Percentiles rank a stretch among this genome's conserved stretches.
Conservation (phyloP, 1,140 invertebrate species). For the Drosophila obscura region DNA sequence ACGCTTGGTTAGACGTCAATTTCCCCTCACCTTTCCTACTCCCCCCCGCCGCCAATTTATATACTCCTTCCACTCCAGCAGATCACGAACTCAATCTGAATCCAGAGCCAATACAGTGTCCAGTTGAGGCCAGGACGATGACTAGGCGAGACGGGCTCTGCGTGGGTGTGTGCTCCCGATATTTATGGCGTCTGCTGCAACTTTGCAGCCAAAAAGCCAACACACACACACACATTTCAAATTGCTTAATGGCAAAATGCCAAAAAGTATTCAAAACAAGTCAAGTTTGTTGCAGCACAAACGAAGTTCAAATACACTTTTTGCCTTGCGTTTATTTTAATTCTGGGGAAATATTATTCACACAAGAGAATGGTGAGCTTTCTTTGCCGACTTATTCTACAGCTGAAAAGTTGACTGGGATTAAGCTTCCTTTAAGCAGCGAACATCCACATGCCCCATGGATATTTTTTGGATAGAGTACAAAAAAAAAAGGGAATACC, state of each 20-base stretch:
- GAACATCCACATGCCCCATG: slow-evolving; percentile 6
- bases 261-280: slow-evolving; percentile 63
- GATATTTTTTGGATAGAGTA: neutral
- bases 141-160: slow-evolving; percentile 38
- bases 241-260: slow-evolving; percentile 65
- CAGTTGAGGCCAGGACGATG: slow-evolving; percentile 32
- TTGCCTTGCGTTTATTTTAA: too few species aligned
- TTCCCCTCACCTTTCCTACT: too few species aligned
- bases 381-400: too few species aligned
- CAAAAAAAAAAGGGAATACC: neutral
- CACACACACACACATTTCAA: slow-evolving; percentile 56
- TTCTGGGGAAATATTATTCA: too few species aligned
- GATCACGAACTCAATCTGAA: slow-evolving; percentile 27
- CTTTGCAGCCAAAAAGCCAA: slow-evolving; percentile 65
- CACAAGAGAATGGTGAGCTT: too few species aligned
- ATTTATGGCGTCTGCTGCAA: slow-evolving; percentile 78
- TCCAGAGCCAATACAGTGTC: slow-evolving; percentile 33
- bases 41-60: too few species aligned
- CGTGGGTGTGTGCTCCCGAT: slow-evolving; percentile 60
- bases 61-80: neutral
- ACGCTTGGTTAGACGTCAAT: slow-evolving; percentile 68
- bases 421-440: too few species aligned
- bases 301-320: slow-evolving; percentile 15
- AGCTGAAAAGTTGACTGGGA: too few species aligned
- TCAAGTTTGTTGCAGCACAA: neutral